Conservation (phyloP, 2,888 invertebrate genomes). For the Meganola albula region DNA sequence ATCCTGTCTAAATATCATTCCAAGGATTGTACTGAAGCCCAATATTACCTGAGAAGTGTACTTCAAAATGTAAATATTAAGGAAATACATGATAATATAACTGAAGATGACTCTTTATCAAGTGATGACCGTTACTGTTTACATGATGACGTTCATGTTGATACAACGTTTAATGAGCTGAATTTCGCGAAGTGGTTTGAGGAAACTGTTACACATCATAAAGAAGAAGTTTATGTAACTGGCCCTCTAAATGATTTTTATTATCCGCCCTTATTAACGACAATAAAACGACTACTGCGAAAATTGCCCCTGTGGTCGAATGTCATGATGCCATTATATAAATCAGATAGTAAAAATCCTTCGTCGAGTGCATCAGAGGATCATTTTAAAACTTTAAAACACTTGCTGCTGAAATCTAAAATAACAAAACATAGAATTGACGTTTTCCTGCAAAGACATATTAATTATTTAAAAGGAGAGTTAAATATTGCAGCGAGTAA, state of each 20-base stretch:
- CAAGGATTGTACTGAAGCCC: conserved; percentile 11
- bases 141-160: conserved; percentile 13
- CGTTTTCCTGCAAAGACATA: conserved; percentile 13
- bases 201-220: conserved; percentile 11
- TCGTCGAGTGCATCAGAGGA: conserved; percentile 15
- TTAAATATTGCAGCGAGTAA: conserved; percentile 12
- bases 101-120: conserved; percentile 13
- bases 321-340: conserved; percentile 12
- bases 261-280: conserved; percentile 12
- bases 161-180: conserved; percentile 13
- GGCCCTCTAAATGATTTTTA: conserved; percentile 12
- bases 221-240: conserved; percentile 11
- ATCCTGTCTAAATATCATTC: conserved; percentile 12
- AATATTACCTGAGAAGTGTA: conserved; percentile 14
- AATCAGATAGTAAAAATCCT: conserved; percentile 12
- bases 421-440: conserved; percentile 13
- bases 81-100: conserved; percentile 12
- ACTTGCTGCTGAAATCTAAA: conserved; percentile 12
- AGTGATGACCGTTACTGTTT: conserved; percentile 13
- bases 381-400: conserved; percentile 14
- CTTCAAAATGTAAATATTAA: conserved; percentile 14
- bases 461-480: conserved; percentile 14
- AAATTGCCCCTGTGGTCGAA: conserved; percentile 14
- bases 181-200: conserved; percentile 13
- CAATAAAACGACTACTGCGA: conserved; percentile 13